Conservation (phyloP, 2,797 vertebrate genomes). For the Ceyx erithaca region DNA sequence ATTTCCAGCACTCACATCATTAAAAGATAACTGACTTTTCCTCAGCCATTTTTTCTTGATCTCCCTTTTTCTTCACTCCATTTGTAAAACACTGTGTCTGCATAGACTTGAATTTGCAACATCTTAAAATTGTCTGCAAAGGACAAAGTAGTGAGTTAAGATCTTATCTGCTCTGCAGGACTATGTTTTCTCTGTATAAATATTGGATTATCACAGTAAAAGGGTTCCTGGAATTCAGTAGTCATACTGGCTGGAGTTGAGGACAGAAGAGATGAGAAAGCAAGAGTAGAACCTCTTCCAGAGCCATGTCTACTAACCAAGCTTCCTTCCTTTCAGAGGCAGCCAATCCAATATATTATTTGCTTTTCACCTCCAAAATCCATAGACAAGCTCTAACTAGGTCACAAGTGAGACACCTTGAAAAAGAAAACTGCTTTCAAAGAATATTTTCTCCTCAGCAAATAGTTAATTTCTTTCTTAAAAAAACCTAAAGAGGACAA, state of each 20-base stretch:
- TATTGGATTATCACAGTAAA: not conserved
- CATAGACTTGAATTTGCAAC: not conserved
- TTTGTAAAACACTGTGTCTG: not conserved
- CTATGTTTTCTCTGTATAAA: not conserved
- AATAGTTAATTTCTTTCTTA: conserved; percentile 13
- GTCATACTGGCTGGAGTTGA: not conserved
- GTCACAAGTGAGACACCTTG: not conserved
- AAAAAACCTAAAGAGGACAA: not conserved
- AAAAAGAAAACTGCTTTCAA: conserved; percentile 15
- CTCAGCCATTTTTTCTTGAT: not conserved
- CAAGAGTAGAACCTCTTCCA: not conserved
- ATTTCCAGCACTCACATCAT: not conserved
- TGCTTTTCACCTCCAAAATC: conserved; percentile 1
- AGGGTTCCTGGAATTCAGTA: not conserved
- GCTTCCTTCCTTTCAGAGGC: not conserved
- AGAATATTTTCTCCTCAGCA: conserved; percentile 12
- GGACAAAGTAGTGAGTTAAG: not conserved
- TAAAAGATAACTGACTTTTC: not conserved
- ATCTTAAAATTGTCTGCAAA: not conserved
- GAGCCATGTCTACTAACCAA: not conserved
- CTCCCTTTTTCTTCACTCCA: not conserved
- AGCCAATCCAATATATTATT: not conserved
- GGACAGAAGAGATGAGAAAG: not conserved
- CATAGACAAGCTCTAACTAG: conserved; percentile 27
- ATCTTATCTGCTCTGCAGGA: not conserved